Base-by-base conservation (phyloP, 2,797 vertebrate genomes). In the Xenentodon cancila region DNA sequence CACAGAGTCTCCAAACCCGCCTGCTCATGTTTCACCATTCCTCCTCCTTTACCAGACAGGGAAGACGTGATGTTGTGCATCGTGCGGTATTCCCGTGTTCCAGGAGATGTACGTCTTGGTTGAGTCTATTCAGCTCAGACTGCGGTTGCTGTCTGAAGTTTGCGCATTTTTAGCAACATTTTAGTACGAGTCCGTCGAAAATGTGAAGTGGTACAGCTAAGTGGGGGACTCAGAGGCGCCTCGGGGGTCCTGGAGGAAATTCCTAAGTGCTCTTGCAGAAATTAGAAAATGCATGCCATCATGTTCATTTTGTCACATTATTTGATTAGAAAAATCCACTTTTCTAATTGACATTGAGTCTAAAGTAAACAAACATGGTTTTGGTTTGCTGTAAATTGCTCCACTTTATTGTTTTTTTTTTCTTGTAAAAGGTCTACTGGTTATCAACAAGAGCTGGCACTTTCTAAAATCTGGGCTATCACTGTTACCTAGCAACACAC, bases 401-500 rank as follows among this genome's bases (percentile, higher is more conserved):
- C 34, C 40, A 27, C 48, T 63, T 59, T 18, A 52, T 46, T 64
- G 21, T 16, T 40, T 40, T 4, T 37, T 16, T 17, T 21, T n/a
- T 2, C 45, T 40, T 25, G 30, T 68, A 45, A 40, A 58, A 57
- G 17, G 19, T 58, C 50, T 71, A 30, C 50, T 43, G 17, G 47
- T 62, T 59, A 59, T 67, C 37, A 69, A 55, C 15, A 73, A 45
- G 45, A 53, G 57, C 66, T 48, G 43, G 16, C 42, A 42, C 17
- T 13, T 59, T 65, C 25, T 58, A 25, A 71, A 79, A 53, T 42
- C 37, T 54, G 51, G 58, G 51, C 64, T 57, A 18, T 27, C 53
- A 43, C 48, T 60, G 77, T 87, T 85, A 71, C 82, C 84, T 84
- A 84, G 85, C 81, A 89, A 83, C 74, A 59, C 54, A 45, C 22